Evolutionary conservation across 2,888 invertebrate genomes (phyloP), one percentile per base, ranked within the genome.

Genomic region (Pollenia griseotomentosa): DNA sequence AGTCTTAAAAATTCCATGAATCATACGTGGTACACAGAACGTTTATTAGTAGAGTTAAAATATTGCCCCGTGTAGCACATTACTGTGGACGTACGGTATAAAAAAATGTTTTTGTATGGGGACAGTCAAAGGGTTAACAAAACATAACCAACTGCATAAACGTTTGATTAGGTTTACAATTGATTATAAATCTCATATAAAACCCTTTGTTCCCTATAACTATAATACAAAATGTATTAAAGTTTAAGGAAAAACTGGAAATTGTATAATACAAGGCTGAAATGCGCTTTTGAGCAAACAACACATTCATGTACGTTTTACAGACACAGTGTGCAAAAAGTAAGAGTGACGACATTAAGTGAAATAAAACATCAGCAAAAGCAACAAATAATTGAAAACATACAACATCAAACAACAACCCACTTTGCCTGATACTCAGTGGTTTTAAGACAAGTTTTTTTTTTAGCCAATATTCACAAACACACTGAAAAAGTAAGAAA

Each of bases 301-400:
- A 51, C 46, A 23, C n/a, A 71, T 14, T 23, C 11, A 51, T 66
- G 23, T 71, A 10, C 9, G 61, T 77, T 33, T 33, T 23, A 12
- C 46, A 44, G 10, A 66, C 59, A 83, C 3, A 55, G 16, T 40
- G 44, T 77, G 48, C 57, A 16, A 55, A 42, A 57, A 23, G 40
- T 40, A 46, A 40, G 16, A 79, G 82, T 86, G 83, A 83, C 83
- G 86, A 83, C 74, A 86, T 51, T 33, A 74, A 71, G 61, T 75
- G 79, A 83, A 83, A 79, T 55, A 48, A 55, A 82, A 70, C 12
- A 42, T 16, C 61, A 83, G 10, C 42, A 83, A 33, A 40, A 19
- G 57, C 5, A 48, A 46, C 44, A 42, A 70, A n/a, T 2, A 68
- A 2, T 14, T 48, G 48, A 48, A 57, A 19, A 73, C 19, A 71